Base-by-base conservation (phyloP, 2,888 invertebrate genomes). In the Drymonia ruficornis region DNA sequence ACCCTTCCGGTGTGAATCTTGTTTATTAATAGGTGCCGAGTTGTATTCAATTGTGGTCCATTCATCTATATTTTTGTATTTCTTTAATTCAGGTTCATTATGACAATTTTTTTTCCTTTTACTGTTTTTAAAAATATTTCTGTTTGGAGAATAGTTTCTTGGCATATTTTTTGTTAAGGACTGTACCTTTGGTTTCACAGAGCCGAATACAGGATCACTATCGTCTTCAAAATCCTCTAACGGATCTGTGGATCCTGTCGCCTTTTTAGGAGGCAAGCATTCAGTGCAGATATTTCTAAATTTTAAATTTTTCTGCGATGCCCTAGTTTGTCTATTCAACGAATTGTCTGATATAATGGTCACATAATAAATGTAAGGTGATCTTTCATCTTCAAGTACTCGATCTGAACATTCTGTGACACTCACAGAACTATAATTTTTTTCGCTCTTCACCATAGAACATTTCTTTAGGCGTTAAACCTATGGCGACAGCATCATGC, bases 71-170 rank as follows among this genome's bases (percentile, higher is more conserved):
- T 50, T 38, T 31, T 28, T 11, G 13, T 47, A 55, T 29, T 34
- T 31, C 31, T 15, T 46, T 28, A 56, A 43, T 48, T 47, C 19
- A 9, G 50, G 43, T 47, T 56, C 52, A 15, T 29, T 18, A 8
- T 49, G 13, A 8, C 7, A n/a, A 43, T 13, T 11, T 28, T 16
- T 52, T 29, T 29, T 29, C 34, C 47, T 49, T 47, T 29, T 52
- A 23, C 46, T 16, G n/a, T 19, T 13, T 18, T 48, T 50, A 11
- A 43, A 43, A 12, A 47, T 47, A 11, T 52, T 50, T 12, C 11
- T 44, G 31, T 52, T 47, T 34, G 44, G 2, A 40, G 40, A 40
- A n/a, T 40, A 40, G 16, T 16, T 16, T 40, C 40, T 40, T n/a
- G 40, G 1, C 40, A 40, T 40, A 9, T 40, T 40, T 7, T 36